Base-by-base conservation (phyloP, 2,113 vertebrate genomes). In the Tachycineta bicolor region DNA sequence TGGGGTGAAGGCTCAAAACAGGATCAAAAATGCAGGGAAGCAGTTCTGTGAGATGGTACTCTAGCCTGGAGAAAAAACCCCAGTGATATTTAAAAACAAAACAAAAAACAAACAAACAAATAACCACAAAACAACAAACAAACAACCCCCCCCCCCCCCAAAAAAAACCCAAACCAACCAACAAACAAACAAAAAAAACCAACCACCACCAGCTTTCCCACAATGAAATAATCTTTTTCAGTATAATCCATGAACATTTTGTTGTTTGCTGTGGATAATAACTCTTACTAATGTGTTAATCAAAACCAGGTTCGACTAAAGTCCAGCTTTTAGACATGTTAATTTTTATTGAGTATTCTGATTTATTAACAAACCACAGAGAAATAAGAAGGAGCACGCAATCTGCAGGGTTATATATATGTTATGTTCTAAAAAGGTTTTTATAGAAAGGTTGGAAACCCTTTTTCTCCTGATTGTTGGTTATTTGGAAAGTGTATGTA, bases 401-500 rank as follows among this genome's bases (percentile, higher is more conserved):
- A 73, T 85, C 77, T 44, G 41, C 58, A 67, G 87, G 89, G 76
- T 81, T 69, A 94, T 82, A 74, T 69, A 68, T 77, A 74, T 85
- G 85, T 82, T 50, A 64, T 29, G 25, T 84, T 96, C 69, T 94
- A 87, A 94, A 95, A 91, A 47, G 80, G 52, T 59, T 94, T 96
- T 96, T 82, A 71, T 79, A 31, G 69, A 80, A 70, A 65, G 69
- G 43, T 91, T 97, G 93, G 94, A 93, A 95, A 96, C 94, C 87
- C 89, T 97, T 96, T 96, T 96, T 96, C 97, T 80, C 17, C 89
- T 95, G 91, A 94, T 95, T 97, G 86, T 96, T 95, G 94, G 87
- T 97, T 97, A 96, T 98, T 97, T 97, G 82, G 86, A 96, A 91
- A 94, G 83, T 91, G 79, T 93, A 77, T 75, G 84, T 87, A 94